A percentile compares a stretch with the other conserved stretches of the same genome.
phyloP scores from a whole-genome alignment of 2,797 vertebrate genomes.

The Phylloscopus collybita region DNA sequence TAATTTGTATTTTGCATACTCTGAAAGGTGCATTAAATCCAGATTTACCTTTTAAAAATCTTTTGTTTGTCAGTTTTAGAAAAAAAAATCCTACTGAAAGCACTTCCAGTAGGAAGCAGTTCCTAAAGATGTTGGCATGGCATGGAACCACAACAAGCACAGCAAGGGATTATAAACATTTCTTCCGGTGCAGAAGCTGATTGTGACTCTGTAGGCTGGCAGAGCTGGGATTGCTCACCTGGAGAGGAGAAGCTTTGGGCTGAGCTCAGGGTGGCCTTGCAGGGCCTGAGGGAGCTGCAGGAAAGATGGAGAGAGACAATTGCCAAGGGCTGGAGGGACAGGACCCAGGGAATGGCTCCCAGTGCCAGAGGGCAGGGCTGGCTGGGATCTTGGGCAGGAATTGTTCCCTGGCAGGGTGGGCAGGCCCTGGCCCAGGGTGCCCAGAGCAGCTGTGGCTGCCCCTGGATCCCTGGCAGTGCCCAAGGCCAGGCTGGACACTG shows the following conservation, averaged over 20 bases:
- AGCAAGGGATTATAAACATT: not conserved
- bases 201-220: not conserved
- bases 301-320: not conserved
- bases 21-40: not conserved
- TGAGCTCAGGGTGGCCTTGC: rapidly evolving
- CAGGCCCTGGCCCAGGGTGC: not conserved
- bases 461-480: not conserved
- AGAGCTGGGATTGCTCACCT: not conserved
- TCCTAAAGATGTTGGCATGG: not conserved
- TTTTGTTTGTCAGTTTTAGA: not conserved
- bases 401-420: not conserved
- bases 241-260: not conserved
- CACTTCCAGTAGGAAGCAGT: not conserved
- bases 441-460: not conserved
- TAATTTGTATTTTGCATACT: not conserved
- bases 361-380: rapidly evolving
- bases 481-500: not conserved
- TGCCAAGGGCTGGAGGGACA: not conserved
- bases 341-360: not conserved
- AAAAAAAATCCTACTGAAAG: not conserved
- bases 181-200: not conserved
- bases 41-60: not conserved
- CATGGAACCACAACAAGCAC: not conserved
- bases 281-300: not conserved
- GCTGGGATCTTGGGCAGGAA: not conserved